Evolutionary conservation across 2,797 vertebrate genomes (phyloP).

Genomic region (Serranus cabrilla): DNA sequence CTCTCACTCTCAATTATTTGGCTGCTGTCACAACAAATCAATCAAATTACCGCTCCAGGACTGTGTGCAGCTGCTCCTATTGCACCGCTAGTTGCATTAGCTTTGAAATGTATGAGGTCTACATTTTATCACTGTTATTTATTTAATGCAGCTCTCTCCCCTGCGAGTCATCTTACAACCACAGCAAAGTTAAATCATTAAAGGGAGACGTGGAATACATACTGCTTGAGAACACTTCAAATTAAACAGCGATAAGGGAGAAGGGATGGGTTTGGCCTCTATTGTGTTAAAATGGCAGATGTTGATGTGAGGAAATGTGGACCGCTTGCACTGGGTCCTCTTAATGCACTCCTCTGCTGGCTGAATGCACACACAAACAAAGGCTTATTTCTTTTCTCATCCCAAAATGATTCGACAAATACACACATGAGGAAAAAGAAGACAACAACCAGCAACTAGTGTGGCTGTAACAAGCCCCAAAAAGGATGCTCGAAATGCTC

Average conservation of each 20-base stretch:
- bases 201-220: constrained; percentile 85
- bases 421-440: constrained; percentile 27
- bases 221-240: constrained; percentile 83
- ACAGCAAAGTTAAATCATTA: constrained; percentile 92
- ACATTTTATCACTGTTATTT: constrained; percentile 98
- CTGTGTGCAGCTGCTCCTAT: constrained; percentile 93
- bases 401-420: constrained; percentile 39
- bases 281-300: constrained; percentile 65
- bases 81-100: constrained; percentile 93
- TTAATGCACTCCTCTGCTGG: constrained; percentile 36
- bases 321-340: constrained; percentile 26
- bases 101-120: constrained; percentile 95
- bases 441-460: constrained; percentile 38
- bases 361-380: constrained; percentile 34
- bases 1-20: constrained; percentile 99
- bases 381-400: constrained; percentile 33
- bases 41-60: constrained; percentile 97
- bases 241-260: constrained; percentile 82
- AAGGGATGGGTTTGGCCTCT: constrained; percentile 58
- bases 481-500: constrained; percentile 52
- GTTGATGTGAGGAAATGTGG: constrained; percentile 60
- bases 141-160: constrained; percentile 91
- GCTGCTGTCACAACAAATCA: constrained; percentile 99
- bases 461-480: constrained; percentile 40
- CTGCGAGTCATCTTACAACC: constrained; percentile 90